Percentiles rank a stretch among this genome's conserved stretches.
Evolutionary conservation across 2,113 vertebrate species (phyloP).

Genomic region (Rallus limicola): DNA sequence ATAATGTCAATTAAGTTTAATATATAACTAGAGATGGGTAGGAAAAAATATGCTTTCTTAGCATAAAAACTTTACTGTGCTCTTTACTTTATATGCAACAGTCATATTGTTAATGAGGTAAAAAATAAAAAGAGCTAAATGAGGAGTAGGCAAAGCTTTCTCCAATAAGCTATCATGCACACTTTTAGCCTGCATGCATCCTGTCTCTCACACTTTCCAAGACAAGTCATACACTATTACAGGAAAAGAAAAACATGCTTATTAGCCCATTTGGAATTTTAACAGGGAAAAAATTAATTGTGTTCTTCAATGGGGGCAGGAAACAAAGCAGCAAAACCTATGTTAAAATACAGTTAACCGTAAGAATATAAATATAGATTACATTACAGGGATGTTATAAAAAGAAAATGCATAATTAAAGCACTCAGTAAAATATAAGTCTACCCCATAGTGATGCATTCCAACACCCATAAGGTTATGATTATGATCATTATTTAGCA

Average conservation of each 20-base stretch:
- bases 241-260: conserved; percentile 8
- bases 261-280: conserved; percentile 46
- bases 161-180: background rate
- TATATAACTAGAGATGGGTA: background rate
- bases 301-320: background rate
- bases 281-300: background rate
- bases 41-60: background rate
- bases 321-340: background rate
- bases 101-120: background rate
- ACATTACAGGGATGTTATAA: conserved; percentile 17
- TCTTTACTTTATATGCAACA: background rate
- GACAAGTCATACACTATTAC: background rate
- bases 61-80: background rate
- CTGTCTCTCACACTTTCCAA: conserved; percentile 23
- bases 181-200: conserved; percentile 5
- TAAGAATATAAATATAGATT: background rate
- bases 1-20: background rate
- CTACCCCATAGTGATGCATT: background rate
- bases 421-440: background rate
- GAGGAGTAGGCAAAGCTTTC: background rate
- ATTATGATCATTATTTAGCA: conserved; percentile 15
- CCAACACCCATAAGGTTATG: background rate
- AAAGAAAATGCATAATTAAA: conserved; percentile 40
- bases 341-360: background rate
- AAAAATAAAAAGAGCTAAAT: background rate